phyloP scores from a whole-genome alignment of 2,888 invertebrate species.

The Hypena proboscidalis region DNA sequence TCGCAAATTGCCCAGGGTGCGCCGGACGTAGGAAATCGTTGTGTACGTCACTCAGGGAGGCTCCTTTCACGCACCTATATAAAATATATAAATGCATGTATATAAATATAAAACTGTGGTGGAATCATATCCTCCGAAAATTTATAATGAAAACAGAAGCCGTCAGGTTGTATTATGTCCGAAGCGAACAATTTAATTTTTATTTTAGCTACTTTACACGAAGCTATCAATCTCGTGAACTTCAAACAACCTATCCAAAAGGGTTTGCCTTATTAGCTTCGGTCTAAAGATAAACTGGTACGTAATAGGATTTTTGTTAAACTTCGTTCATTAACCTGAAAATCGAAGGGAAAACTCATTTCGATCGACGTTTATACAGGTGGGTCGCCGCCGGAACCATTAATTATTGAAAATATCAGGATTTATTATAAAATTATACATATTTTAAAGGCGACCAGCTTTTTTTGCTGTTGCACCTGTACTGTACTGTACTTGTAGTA shows the following conservation, averaged over 20 bases:
- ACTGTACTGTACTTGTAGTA: too few relatives aligned
- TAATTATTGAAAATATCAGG: conserved; percentile 24
- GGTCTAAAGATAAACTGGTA: conserved; percentile 25
- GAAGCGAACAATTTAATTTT: neutral
- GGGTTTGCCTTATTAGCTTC: conserved; percentile 4
- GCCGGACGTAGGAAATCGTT: too few relatives aligned
- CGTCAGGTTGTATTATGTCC: neutral
- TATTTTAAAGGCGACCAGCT: too few relatives aligned
- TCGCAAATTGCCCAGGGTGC: too few relatives aligned
- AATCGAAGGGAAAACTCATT: conserved; percentile 28
- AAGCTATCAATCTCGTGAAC: neutral
- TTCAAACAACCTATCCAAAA: conserved; percentile 1
- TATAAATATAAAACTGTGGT: too few relatives aligned
- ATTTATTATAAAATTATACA: too few relatives aligned
- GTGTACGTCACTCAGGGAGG: too few relatives aligned
- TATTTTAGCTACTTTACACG: neutral
- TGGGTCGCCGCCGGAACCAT: conserved; percentile 8
- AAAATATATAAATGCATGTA: too few relatives aligned
- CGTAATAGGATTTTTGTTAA: conserved; percentile 34
- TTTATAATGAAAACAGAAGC: too few relatives aligned
- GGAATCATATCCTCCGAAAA: too few relatives aligned
- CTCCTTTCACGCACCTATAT: too few relatives aligned
- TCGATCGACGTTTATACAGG: conserved; percentile 15
- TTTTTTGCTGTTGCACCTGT: too few relatives aligned
- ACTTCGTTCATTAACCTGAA: conserved; percentile 42